Evolutionary conservation across 2,797 vertebrate genomes (phyloP), one percentile per base, ranked within the genome.

Genomic region (Cirrhinus mrigala): DNA sequence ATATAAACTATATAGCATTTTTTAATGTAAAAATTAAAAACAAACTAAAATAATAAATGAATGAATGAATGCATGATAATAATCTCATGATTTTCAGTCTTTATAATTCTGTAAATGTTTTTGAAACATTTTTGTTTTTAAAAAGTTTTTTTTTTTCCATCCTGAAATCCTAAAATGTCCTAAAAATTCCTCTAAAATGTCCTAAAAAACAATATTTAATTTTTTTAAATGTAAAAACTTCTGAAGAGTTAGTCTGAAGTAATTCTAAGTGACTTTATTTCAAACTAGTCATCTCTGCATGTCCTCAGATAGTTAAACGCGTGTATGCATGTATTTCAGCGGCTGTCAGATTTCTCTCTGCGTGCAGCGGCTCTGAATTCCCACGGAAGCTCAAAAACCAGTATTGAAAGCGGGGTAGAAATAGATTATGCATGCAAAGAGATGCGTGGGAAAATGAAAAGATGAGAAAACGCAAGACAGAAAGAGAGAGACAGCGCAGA

Each of bases 351-450:
- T 88, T 75, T 70, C 56, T 56, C 76, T 91, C 86, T 84, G 52
- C 87, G 77, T 89, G 89, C 84, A 87, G 40, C 87, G 86, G 87
- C 84, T 84, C 85, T 89, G 88, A 89, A 92, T 91, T 90, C 48
- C 87, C 80, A 60, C 76, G 66, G 91, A 87, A 89, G 87, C 85
- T 77, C 81, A 56, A 85, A 66, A 86, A 78, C 68, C 81, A 71
- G 87, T 52, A 64, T 85, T 85, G 87, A 91, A 89, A 85, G 69
- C 37, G 54, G 50, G 56, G 79, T 68, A 73, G 56, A 88, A 92
- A 90, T 91, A 92, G 90, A 93, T 92, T 91, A 91, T 90, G 77
- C 89, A 92, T 92, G 90, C 91, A 92, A 90, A 92, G 88, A 85
- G 89, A 83, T 89, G 87, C 4, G 77, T 91, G 89, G 88, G 88